Base-by-base conservation (phyloP, 1,140 invertebrate species). In the Cyclargus thomasi region DNA sequence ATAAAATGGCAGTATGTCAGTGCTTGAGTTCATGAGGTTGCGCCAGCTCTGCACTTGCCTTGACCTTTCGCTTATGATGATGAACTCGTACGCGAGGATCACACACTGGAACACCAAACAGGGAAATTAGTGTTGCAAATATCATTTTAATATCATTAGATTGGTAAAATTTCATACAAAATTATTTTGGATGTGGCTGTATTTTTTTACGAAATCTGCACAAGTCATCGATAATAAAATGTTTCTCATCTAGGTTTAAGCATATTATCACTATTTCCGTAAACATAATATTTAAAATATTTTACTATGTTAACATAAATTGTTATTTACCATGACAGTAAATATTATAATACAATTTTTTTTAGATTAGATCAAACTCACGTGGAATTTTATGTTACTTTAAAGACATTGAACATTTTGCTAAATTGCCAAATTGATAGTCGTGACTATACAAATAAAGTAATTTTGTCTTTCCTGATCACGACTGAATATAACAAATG, bases 31-130 rank as follows among this genome's bases (percentile, higher is more conserved):
- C 64, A 83, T 80, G 1, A 85, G 63, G 18, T 71, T 75, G 14
- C 78, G 63, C 84, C 83, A 88, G 53, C 75, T 78, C n/a, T 73
- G 39, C 16, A 39, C 63, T 63, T 21, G 73, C 65, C 47, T 77
- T 67, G 70, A 62, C 53, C 59, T 77, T 67, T 75, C 73, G 4
- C 69, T 67, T 10, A 78, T 71, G 17, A 76, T 70, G 55, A 73
- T 84, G 17, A 79, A 86, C 55, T 85, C 82, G 66, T 85, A 87
- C 59, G 85, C 74, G 7, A 87, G 69, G 16, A 88, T 69, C 11
- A 83, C 70, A 23, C 66, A 75, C 86, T 88, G 85, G 74, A 88
- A 88, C 8, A 69, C 29, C 68, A 68, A 63, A 29, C 17, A 36
- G 14, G 39, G 0, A 3, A 47, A 47, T 47, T 47, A 47, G 39